Base-by-base conservation (phyloP, 35 echinoderm and acorn worm genomes). In the Lytechinus pictus region DNA sequence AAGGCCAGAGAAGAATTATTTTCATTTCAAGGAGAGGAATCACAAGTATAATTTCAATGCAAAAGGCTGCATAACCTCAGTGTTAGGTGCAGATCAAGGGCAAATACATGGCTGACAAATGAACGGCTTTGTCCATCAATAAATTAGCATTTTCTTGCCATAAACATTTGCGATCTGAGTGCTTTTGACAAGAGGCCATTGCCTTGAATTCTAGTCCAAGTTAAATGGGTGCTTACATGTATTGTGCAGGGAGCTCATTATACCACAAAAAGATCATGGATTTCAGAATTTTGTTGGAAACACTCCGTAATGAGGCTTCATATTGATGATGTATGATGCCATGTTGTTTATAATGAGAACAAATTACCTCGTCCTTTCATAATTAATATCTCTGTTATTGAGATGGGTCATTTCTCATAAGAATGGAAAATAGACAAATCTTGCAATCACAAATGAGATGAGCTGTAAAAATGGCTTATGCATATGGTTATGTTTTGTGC, bases 401-500 rank as follows among this genome's bases (percentile, higher is more conserved):
- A 24, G 66, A 79, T 79, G 19, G 66, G 66, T 79, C 66, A 79
- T 79, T 79, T 79, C 66, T 79, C 66, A n/a, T 24, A 0, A 4
- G 16, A 16, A 79, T 16, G 21, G 21, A 79, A n/a, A 79, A 24
- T 24, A 24, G 16, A 79, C 24, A 58, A 79, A 79, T n/a, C 4
- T 79, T 24, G 66, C 66, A n/a, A 79, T 16, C 66, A 4, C 6
- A 79, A 79, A 79, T 5, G 19, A 79, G 66, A 79, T 79, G 66
- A 79, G 66, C 66, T 79, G 66, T 79, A 79, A 14, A 79, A 79
- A 79, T 79, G 66, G 66, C 66, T 79, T 79, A 79, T 79, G 21
- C 66, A 79, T 19, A 79, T 79, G 66, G 66, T 79, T 79, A 79
- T 79, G n/a, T 79, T 79, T 79, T 79, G 66, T 79, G 19, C 66